Base-by-base conservation (phyloP, 2,888 invertebrate genomes). In the Microchrysa polita region DNA sequence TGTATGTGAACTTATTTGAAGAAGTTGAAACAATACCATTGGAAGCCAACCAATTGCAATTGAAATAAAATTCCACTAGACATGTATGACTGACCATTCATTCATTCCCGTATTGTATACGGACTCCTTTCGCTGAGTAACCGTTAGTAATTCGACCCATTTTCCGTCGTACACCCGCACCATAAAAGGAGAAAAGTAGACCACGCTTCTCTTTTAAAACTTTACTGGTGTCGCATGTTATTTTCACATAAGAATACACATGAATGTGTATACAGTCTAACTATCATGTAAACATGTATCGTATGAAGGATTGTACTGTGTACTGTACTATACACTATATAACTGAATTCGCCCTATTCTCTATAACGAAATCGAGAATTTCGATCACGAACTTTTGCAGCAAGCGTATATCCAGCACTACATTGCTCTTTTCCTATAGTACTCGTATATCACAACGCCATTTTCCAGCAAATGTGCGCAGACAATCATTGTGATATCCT, bases 371-470 rank as follows among this genome's bases (percentile, higher is more conserved):
- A 67, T 67, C 22, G 67, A 34, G 27, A 67, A 67, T 67, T 67
- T 67, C 67, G 67, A 53, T 67, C 67, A 67, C 67, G 67, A 67
- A 67, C 67, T 23, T 48, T 67, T 52, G 14, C 52, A 67, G 14
- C n/a, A n/a, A n/a, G n/a, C n/a, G n/a, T n/a, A n/a, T n/a, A n/a
- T n/a, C n/a, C n/a, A n/a, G n/a, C n/a, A n/a, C n/a, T n/a, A n/a
- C n/a, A n/a, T n/a, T n/a, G n/a, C n/a, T n/a, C n/a, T 53, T 27
- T 67, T 53, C 16, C 22, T 16, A 52, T 27, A 14, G 67, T 23
- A 52, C 52, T 60, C 5, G 22, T 40, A 40, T 40, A n/a, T 12
- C 61, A 61, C 27, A 5, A 34, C 4, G 2, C 27, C 27, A 34
- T 34, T 34, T 7, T 7, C 40, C 61, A 34, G n/a, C 61, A 61